Evolutionary conservation across 1,140 invertebrate species (phyloP).

Genomic region (Stratiolaelaps scimitus): DNA sequence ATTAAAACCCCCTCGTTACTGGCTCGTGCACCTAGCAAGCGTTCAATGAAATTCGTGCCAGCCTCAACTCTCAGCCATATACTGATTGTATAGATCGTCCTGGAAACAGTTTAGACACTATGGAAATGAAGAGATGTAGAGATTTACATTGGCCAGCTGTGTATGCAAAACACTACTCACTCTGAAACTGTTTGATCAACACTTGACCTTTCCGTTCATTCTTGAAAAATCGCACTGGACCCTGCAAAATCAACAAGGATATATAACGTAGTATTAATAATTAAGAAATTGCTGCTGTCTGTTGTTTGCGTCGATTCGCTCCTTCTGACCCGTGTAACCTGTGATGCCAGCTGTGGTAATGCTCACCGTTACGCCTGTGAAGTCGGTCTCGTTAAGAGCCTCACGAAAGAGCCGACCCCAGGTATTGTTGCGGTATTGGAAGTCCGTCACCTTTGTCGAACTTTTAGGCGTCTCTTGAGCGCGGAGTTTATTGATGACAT

Average conservation of each 20-base stretch:
- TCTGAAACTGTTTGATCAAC: slow-evolving; percentile 82
- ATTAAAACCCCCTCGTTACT: too few species aligned
- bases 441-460: slow-evolving; percentile 49
- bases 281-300: too few species aligned
- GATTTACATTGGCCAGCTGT: not conserved
- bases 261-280: slow-evolving; percentile 26
- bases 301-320: too few species aligned
- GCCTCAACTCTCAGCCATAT: too few species aligned
- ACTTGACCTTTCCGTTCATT: slow-evolving; percentile 90
- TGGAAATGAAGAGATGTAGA: too few species aligned
- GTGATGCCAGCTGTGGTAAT: too few species aligned
- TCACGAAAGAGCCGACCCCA: slow-evolving; percentile 76
- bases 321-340: too few species aligned
- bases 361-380: slow-evolving; percentile 81
- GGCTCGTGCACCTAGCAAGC: too few species aligned
- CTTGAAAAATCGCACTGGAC: slow-evolving; percentile 82
- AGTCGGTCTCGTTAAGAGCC: slow-evolving; percentile 74
- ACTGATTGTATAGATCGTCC: too few species aligned
- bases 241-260: slow-evolving; percentile 49
- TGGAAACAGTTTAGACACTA: not conserved
- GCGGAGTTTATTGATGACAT: slow-evolving; percentile 56
- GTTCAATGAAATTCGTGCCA: too few species aligned
- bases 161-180: slow-evolving; percentile 42
- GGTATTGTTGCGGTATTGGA: slow-evolving; percentile 65
- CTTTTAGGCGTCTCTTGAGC: slow-evolving; percentile 29